Evolutionary conservation across 2,113 vertebrate species (phyloP), one percentile per base, ranked within the genome.

Genomic region (Taxidea taxus): DNA sequence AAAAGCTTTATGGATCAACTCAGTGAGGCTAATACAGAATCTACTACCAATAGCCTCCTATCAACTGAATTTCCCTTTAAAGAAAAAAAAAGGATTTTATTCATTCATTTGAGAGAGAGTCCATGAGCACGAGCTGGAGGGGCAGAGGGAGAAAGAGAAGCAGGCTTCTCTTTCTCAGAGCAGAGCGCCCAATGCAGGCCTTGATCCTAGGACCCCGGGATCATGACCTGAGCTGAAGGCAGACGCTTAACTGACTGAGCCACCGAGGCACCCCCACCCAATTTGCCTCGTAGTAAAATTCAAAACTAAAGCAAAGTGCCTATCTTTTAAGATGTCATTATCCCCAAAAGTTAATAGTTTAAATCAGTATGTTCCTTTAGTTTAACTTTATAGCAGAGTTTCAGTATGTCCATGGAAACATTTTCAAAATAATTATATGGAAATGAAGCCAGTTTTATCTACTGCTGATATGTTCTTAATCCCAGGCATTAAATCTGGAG

Each of bases 371-470:
- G 81, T 87, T 91, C 72, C 90, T 96, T 39, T 66, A 66, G 56
- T 86, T 74, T 42, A 91, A 23, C 64, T 93, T 66, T 42, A 92
- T 25, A 64, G 12, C 74, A 66, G 21, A 75, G 7, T 89, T 82
- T 90, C 39, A 60, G 10, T 37, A 86, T 49, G 34, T 64, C n/a
- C 66, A 56, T 16, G 21, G 49, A 74, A 80, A 89, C 39, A 86
- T 47, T 92, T 85, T 72, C 34, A 74, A 64, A 72, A 58, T 8
- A 82, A 34, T 42, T 83, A 91, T 54, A 85, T 7, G 21, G 51
- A 94, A 95, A 89, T 88, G 21, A 85, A 60, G 58, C 42, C 37
- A 77, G 56, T 94, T 93, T 86, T 85, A 92, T 31, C 49, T 78
- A 56, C 39, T 68, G 72, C n/a, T 72, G 9, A 6, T 64, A 70